Conservation (phyloP, 2,888 invertebrate genomes). For the Emmelina monodactyla region DNA sequence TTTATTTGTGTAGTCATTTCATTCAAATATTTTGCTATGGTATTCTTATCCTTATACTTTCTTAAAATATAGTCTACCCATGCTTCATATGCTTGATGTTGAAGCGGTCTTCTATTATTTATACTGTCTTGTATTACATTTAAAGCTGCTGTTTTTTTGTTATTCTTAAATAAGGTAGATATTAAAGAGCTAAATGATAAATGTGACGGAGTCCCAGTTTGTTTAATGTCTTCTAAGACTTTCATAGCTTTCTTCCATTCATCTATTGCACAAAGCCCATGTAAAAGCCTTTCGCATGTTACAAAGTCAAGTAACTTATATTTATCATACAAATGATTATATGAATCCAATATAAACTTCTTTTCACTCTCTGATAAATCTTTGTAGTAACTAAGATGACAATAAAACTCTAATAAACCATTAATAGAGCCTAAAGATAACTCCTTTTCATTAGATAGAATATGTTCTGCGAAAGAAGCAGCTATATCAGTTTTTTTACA, state of each 20-base stretch:
- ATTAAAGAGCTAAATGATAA: constrained; percentile 60
- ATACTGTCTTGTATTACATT: constrained; percentile 66
- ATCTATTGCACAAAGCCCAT: constrained; percentile 69
- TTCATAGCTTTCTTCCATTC: constrained; percentile 70
- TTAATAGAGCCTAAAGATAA: constrained; percentile 67
- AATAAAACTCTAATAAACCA: constrained; percentile 64
- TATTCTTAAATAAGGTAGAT: constrained; percentile 66
- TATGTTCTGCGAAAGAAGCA: constrained; percentile 64
- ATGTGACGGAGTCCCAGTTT: constrained; percentile 48
- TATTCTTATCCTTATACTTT: constrained; percentile 34
- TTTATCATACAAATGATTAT: constrained; percentile 47
- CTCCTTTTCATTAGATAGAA: constrained; percentile 47
- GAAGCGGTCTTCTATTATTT: constrained; percentile 38
- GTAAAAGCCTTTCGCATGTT: constrained; percentile 68
- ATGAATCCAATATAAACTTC: constrained; percentile 60
- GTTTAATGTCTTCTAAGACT: constrained; percentile 67
- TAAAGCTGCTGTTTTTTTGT: constrained; percentile 68
- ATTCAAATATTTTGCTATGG: constrained; percentile 49
- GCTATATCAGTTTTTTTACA: constrained; percentile 53
- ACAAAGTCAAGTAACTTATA: constrained; percentile 67
- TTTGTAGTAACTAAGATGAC: constrained; percentile 28
- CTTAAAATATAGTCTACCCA: constrained; percentile 59
- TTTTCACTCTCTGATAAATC: constrained; percentile 49
- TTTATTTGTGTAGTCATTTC: constrained; percentile 66
- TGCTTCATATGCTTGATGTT: constrained; percentile 50